A percentile compares a stretch with the other conserved stretches of the same genome.
These are phyloP conservation scores for Thermophis baileyi DNA, from an alignment of 2,113 vertebrate genomes.

Conservation along the genomic window DNA sequence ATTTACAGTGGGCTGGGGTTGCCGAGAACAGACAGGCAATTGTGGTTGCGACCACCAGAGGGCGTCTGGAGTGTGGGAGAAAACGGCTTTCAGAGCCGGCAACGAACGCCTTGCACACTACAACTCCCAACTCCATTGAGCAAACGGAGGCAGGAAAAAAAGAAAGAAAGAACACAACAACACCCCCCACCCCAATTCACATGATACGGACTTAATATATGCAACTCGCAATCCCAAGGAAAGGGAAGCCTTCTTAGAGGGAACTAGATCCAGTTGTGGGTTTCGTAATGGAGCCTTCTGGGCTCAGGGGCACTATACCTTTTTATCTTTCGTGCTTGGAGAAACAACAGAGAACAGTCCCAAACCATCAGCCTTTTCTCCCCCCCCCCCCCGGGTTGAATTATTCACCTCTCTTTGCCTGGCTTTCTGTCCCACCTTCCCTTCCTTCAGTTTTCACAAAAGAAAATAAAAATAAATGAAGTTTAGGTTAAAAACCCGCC, in stretches of 20 bases:
- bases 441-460: too few relatives aligned
- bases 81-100: neutral
- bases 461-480: too few relatives aligned
- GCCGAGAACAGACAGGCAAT: rapidly evolving
- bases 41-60: neutral
- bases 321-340: neutral
- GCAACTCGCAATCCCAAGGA: neutral
- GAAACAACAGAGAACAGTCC: neutral
- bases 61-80: rapidly evolving
- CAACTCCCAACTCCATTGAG: too few relatives aligned
- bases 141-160: neutral
- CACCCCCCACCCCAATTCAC: neutral
- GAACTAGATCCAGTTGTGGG: neutral
- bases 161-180: too few relatives aligned
- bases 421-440: too few relatives aligned
- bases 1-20: neutral
- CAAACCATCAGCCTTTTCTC: too few relatives aligned
- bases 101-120: too few relatives aligned
- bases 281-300: neutral
- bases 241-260: neutral
- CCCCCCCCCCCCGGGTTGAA: too few relatives aligned
- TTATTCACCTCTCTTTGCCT: too few relatives aligned
- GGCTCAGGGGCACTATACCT: neutral
- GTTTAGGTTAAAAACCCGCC: too few relatives aligned
- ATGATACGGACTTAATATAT: neutral